These are phyloP conservation scores for Octomys mimax DNA, from an alignment of 2,797 vertebrate species.

Conservation along the genomic window DNA sequence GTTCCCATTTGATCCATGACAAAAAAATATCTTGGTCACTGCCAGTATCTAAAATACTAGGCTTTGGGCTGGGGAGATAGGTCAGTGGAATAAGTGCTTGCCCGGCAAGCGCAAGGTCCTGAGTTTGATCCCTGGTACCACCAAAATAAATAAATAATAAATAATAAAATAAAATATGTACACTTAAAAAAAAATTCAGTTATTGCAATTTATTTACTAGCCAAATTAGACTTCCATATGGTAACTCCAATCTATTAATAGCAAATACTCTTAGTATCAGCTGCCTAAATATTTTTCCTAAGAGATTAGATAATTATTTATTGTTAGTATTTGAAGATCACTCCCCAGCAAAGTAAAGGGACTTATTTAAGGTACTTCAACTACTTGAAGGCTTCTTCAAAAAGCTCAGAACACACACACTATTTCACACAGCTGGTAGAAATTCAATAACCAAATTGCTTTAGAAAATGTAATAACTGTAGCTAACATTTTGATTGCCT, in stretches of 20 bases:
- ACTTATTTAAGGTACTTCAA: constrained; percentile 41
- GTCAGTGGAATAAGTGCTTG: too few species aligned
- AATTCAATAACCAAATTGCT: constrained; percentile 26
- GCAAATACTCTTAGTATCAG: constrained; percentile 44
- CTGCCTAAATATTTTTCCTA: neutral
- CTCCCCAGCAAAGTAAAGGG: constrained; percentile 6
- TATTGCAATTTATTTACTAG: constrained; percentile 57
- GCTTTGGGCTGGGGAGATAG: too few species aligned
- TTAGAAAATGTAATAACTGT: constrained; percentile 35
- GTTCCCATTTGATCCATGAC: constrained; percentile 39
- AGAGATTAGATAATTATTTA: constrained; percentile 27
- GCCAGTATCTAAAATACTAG: constrained; percentile 53
- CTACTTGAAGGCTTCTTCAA: constrained; percentile 41
- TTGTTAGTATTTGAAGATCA: constrained; percentile 49
- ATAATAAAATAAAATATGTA: constrained; percentile 32
- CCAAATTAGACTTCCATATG: neutral
- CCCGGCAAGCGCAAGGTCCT: too few species aligned
- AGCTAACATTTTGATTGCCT: constrained; percentile 20
- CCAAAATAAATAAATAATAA: too few species aligned
- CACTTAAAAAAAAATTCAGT: neutral
- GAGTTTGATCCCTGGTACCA: too few species aligned
- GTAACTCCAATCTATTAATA: constrained; percentile 17
- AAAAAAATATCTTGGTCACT: constrained; percentile 59
- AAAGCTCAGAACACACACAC: constrained; percentile 36
- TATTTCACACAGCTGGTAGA: constrained; percentile 21